phyloP scores from a whole-genome alignment of 2,888 invertebrate genomes.

The Pristionchus mayeri region DNA sequence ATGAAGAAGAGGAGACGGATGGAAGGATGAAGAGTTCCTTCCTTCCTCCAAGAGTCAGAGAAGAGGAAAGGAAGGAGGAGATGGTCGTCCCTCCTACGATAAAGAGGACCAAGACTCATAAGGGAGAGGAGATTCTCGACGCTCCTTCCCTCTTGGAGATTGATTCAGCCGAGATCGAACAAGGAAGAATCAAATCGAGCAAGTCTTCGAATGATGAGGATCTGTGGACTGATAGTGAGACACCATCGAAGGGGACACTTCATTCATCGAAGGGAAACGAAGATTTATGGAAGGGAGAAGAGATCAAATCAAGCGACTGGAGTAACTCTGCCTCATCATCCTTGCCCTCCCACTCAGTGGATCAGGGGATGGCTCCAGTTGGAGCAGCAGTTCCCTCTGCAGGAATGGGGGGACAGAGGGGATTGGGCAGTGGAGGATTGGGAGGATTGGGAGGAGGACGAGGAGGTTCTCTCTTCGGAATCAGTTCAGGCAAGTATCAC shows the following conservation, averaged over 20 bases:
- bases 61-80: not conserved
- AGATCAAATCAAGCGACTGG: not conserved
- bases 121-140: constrained; percentile 18
- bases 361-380: not conserved
- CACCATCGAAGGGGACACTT: not conserved
- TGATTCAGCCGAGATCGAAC: constrained; percentile 40
- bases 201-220: constrained; percentile 32
- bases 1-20: not conserved
- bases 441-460: not conserved
- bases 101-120: not conserved
- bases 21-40: not conserved
- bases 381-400: not conserved
- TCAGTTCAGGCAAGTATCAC: no score
- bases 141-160: not conserved
- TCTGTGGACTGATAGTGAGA: constrained; percentile 18
- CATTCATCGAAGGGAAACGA: constrained; percentile 9
- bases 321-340: not conserved
- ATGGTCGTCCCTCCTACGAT: not conserved
- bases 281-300: constrained; percentile 23
- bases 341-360: not conserved
- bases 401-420: no score
- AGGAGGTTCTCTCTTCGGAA: constrained; percentile 36
- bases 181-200: constrained; percentile 37
- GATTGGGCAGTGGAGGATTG: not conserved
- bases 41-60: not conserved